phyloP scores from a whole-genome alignment of 2,113 vertebrate genomes.

The Thamnophis sirtalis region DNA sequence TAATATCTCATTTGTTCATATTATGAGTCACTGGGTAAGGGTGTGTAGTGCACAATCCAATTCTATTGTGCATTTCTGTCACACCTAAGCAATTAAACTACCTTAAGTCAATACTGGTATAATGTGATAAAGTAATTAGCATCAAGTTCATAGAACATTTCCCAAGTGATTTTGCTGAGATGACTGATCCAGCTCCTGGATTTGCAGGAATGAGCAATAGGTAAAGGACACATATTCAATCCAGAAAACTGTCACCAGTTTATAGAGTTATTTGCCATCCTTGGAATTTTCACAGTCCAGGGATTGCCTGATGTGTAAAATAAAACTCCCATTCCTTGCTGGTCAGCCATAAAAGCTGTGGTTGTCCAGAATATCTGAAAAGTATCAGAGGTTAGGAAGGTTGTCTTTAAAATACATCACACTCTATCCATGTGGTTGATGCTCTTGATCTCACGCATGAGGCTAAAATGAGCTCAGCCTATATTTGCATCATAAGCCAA shows the following conservation, averaged over 20 bases:
- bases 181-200: no score
- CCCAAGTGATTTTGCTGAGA: background rate
- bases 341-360: background rate
- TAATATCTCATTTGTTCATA: background rate
- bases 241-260: background rate
- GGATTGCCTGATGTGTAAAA: background rate
- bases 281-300: background rate
- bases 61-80: background rate
- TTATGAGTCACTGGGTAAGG: background rate
- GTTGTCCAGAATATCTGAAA: background rate
- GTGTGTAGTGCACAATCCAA: background rate
- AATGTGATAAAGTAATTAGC: background rate
- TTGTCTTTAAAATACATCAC: background rate
- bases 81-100: background rate
- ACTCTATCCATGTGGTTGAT: background rate
- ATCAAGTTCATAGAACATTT: background rate
- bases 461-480: background rate
- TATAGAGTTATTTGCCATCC: background rate
- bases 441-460: background rate
- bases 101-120: background rate
- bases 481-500: background rate
- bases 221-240: background rate
- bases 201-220: background rate
- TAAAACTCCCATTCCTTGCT: background rate
- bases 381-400: background rate